phyloP scores from a whole-genome alignment of 2,113 vertebrate species.

The Eonycteris spelaea region DNA sequence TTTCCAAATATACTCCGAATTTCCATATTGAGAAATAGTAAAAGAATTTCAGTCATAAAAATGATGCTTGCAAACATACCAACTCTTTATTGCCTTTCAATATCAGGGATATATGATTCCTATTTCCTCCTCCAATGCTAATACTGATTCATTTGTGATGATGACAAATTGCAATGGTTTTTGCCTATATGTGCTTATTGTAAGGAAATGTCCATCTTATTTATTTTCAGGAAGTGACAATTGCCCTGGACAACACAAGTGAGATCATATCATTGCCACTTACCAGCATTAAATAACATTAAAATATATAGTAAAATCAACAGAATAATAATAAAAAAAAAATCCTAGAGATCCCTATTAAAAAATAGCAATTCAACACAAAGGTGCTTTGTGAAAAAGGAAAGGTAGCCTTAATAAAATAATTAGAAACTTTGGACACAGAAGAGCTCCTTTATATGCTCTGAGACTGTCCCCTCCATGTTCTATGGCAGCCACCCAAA shows the following conservation, averaged over 20 bases:
- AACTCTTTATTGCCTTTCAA: constrained; percentile 43
- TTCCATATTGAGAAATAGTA: constrained; percentile 17
- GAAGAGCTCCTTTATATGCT: not conserved
- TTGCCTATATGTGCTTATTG: constrained; percentile 15
- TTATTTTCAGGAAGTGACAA: constrained; percentile 46
- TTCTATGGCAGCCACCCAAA: not conserved
- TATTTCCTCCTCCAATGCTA: not conserved
- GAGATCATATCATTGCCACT: constrained; percentile 3
- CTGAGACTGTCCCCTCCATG: not conserved
- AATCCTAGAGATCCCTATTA: not conserved
- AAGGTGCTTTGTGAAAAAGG: not conserved
- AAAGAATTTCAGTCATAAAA: constrained; percentile 42
- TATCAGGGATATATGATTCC: not conserved
- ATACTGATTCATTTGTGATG: constrained; percentile 29
- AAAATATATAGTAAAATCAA: constrained; percentile 40
- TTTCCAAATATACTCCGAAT: constrained; percentile 27
- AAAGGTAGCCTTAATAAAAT: not conserved
- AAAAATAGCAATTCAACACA: not conserved
- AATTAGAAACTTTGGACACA: not conserved
- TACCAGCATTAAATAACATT: not conserved
- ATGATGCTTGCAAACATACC: constrained; percentile 18
- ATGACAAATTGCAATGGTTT: constrained; percentile 50
- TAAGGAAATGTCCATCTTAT: constrained; percentile 53
- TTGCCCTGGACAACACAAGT: constrained; percentile 4
- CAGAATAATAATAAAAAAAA: constrained; percentile 18